These are phyloP conservation scores for Neopipo cinnamomea DNA, from an alignment of 2,113 vertebrate species.

Conservation along the genomic window DNA sequence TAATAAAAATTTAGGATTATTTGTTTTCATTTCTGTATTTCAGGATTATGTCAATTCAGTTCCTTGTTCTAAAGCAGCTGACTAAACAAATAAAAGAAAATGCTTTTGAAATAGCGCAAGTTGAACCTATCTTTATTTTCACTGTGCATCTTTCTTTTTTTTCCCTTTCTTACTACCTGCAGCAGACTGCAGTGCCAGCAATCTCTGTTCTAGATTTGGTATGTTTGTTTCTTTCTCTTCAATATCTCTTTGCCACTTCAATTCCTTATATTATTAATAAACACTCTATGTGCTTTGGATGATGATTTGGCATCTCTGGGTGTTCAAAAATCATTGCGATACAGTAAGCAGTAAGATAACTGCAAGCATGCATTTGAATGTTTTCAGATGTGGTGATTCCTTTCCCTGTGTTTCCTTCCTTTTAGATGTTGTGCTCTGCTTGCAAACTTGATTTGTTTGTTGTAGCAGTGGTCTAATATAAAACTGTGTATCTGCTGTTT, in stretches of 20 bases:
- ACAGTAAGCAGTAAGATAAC: not conserved
- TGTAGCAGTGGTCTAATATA: not conserved
- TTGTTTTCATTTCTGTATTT: not conserved
- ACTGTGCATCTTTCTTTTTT: slow-evolving; percentile 81
- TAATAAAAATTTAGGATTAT: not conserved
- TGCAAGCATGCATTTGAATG: slow-evolving; percentile 72
- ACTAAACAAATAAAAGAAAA: slow-evolving; percentile 56
- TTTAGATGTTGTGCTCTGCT: slow-evolving; percentile 58
- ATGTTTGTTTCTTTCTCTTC: slow-evolving; percentile 87
- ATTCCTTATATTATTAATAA: slow-evolving; percentile 49
- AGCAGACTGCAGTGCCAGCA: slow-evolving; percentile 99
- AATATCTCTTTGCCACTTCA: slow-evolving; percentile 64
- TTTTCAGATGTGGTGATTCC: slow-evolving; percentile 34
- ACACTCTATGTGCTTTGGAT: slow-evolving; percentile 25
- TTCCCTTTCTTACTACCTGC: slow-evolving; percentile 80
- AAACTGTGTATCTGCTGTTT: not conserved
- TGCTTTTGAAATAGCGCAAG: slow-evolving; percentile 65
- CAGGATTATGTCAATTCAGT: not conserved
- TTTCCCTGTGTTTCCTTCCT: slow-evolving; percentile 30
- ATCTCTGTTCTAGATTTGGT: slow-evolving; percentile 99
- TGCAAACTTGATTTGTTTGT: slow-evolving; percentile 49
- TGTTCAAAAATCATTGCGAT: not conserved
- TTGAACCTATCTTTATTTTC: slow-evolving; percentile 77
- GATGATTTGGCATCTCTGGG: slow-evolving; percentile 42
- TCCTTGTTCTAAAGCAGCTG: not conserved